These are phyloP conservation scores for Ovis canadensis DNA, from an alignment of 2,113 vertebrate species.

Conservation along the genomic window DNA sequence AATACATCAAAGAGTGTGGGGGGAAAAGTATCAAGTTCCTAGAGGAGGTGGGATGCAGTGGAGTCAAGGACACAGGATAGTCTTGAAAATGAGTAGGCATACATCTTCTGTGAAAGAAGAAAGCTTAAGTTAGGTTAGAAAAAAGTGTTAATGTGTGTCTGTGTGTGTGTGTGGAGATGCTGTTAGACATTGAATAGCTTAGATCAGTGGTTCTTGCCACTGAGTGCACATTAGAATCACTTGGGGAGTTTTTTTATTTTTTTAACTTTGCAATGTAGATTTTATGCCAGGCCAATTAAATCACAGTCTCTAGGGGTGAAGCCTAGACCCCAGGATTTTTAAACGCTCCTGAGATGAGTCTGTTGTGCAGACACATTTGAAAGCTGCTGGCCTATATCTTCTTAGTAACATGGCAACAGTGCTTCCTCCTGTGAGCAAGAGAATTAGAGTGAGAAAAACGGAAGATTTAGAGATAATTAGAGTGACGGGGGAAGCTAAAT, in stretches of 20 bases:
- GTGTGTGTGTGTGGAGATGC: neutral
- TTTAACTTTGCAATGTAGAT: neutral
- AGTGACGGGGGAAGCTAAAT: neutral
- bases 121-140: neutral
- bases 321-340: neutral
- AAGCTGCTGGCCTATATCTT: neutral
- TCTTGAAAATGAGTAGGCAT: neutral
- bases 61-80: neutral
- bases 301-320: neutral
- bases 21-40: neutral
- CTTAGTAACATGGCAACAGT: neutral
- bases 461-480: neutral
- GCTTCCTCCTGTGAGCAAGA: neutral
- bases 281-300: neutral
- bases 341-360: neutral
- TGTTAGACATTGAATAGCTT: neutral
- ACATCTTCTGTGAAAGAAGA: neutral
- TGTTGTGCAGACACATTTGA: neutral
- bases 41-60: neutral
- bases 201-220: neutral
- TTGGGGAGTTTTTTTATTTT: neutral
- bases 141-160: neutral
- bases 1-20: neutral
- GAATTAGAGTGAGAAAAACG: neutral
- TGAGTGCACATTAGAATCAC: neutral